Base-by-base conservation (phyloP, 2,888 invertebrate genomes). In the Beris morrisii region DNA sequence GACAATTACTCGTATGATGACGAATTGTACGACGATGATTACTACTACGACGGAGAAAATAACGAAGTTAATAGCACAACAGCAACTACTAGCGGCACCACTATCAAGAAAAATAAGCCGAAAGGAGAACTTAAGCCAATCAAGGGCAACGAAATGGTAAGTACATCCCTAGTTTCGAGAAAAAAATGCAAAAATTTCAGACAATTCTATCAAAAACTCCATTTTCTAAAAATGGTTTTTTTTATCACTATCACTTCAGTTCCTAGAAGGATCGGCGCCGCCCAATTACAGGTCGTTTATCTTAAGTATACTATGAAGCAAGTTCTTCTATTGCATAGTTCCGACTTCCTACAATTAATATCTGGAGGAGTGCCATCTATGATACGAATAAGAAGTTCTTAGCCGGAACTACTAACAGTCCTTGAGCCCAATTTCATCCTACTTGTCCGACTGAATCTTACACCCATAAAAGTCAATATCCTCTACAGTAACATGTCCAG, bases 21-120 rank as follows among this genome's bases (percentile, higher is more conserved):
- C 57, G 56, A 65, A 50, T 65, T 68, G n/a, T 53, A 68, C 28
- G 67, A 69, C 71, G 71, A 70, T 31, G 74, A 75, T 67, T 70
- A 74, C 30, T 69, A 71, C 28, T 71, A 71, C 44, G 74, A 73
- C 59, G 74, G 74, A 38, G 74, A 71, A 59, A 73, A 76, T 5
- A 73, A 74, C 4, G 73, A 77, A 43, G 71, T 73, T 9, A 74
- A 76, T 7, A 73, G 75, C 0, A 38, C 61, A 11, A 12, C 50
- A 32, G 38, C 64, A 12, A 50, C 38, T 38, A 22, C 52, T 15
- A 59, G n/a, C 1, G 48, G 7, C 13, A 38, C 13, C 4, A 5
- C n/a, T 9, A 31, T 2, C 2, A 59, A 48, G 11, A 59, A 46
- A 30, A 59, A 7, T 28, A 61, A 61, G 22, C 31, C 61, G 11